These are phyloP conservation scores for Leucopternis melanops DNA, from an alignment of 2,113 vertebrate species.

Conservation along the genomic window DNA sequence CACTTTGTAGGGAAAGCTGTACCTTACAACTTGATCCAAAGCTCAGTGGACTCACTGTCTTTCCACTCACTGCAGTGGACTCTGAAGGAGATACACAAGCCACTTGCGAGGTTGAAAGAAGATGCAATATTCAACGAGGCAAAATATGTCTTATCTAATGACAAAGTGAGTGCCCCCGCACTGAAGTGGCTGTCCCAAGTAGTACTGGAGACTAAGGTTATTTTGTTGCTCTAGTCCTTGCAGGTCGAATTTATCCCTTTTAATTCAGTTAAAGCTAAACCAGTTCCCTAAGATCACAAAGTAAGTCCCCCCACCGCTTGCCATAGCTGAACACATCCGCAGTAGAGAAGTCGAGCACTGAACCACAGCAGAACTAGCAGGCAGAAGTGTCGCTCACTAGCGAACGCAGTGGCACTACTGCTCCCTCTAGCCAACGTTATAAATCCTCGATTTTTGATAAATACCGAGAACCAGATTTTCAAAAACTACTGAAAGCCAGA, in stretches of 20 bases:
- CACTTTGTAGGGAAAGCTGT: neutral
- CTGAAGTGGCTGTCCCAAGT: neutral
- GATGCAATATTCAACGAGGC: neutral
- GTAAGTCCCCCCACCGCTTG: neutral
- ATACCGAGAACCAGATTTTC: neutral
- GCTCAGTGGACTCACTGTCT: neutral
- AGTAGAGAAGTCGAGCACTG: neutral
- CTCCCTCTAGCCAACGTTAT: neutral
- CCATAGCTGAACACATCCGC: neutral
- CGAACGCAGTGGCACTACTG: fast-evolving
- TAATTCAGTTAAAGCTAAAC: neutral
- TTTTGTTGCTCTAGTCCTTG: neutral
- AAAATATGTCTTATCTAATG: neutral
- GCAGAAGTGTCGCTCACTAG: neutral
- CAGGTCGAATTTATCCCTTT: neutral
- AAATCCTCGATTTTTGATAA: neutral
- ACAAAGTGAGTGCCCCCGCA: neutral
- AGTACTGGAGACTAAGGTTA: neutral
- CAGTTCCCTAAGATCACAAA: neutral
- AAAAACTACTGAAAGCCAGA: neutral
- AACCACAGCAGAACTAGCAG: neutral
- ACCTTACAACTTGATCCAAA: neutral
- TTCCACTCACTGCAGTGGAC: neutral
- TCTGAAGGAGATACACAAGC: neutral
- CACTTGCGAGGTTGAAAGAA: neutral